Conservation (phyloP, 2,888 invertebrate species). For the Zygothrica quintamaculata region DNA sequence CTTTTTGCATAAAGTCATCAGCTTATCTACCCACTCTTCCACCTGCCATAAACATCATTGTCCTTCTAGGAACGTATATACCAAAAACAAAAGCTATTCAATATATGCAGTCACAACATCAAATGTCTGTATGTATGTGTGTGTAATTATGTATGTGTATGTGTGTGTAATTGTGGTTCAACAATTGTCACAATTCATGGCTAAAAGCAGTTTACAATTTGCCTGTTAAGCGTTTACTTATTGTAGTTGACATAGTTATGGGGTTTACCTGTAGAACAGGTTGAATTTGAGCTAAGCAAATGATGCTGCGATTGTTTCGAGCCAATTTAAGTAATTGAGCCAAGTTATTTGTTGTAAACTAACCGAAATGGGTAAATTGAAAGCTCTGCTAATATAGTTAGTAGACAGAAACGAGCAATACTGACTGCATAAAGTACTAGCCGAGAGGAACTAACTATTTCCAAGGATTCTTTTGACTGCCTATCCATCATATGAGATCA, state of each 20-base stretch:
- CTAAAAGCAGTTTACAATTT: conserved; percentile 10
- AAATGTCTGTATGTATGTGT: not conserved
- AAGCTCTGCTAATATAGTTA: too few species aligned
- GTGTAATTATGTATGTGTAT: conserved; percentile 2
- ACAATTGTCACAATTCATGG: not conserved
- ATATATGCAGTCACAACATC: not conserved
- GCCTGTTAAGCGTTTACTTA: conserved; percentile 25
- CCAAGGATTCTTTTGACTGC: too few species aligned
- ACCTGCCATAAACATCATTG: not conserved
- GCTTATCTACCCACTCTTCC: too few species aligned
- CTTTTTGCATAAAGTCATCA: too few species aligned
- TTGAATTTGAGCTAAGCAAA: too few species aligned
- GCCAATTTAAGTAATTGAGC: not conserved
- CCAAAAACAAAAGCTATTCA: not conserved
- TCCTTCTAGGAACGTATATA: not conserved
- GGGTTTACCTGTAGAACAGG: conserved; percentile 2
- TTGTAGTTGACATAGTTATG: conserved; percentile 7
- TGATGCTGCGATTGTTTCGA: too few species aligned
- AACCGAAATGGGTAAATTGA: not conserved
- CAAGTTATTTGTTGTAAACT: conserved; percentile 6
- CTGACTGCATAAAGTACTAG: too few species aligned
- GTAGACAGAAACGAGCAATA: too few species aligned
- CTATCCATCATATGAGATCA: too few species aligned
- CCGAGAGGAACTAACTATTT: too few species aligned
- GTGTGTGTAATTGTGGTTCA: not conserved